Conservation (phyloP, 2,113 vertebrate species). For the Athene cunicularia region DNA sequence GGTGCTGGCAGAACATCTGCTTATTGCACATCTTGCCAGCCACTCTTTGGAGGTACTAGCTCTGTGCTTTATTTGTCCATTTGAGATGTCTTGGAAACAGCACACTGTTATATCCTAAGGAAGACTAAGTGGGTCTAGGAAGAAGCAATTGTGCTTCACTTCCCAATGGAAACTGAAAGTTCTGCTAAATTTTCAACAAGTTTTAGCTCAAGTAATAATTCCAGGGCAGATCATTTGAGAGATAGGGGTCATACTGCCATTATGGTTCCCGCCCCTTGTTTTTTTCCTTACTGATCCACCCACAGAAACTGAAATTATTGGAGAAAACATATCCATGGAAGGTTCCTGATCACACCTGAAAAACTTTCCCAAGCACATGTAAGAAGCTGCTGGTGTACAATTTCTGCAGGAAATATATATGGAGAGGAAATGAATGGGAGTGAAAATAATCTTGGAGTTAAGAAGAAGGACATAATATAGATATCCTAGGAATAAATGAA, state of each 20-base stretch:
- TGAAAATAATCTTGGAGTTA: neutral
- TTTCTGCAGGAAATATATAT: neutral
- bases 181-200: neutral
- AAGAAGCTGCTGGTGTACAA: neutral
- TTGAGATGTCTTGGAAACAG: neutral
- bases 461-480: neutral
- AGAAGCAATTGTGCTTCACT: neutral
- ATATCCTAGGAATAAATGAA: neutral
- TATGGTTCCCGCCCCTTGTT: neutral
- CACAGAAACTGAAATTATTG: neutral
- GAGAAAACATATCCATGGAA: neutral
- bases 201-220: neutral
- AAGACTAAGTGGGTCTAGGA: neutral
- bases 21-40: constrained; percentile 47
- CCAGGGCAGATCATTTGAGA: neutral
- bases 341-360: neutral
- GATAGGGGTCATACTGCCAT: neutral
- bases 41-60: neutral
- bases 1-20: constrained; percentile 48
- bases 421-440: neutral
- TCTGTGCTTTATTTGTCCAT: neutral
- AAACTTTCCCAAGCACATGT: neutral
- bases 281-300: neutral
- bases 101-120: neutral
- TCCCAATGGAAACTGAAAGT: neutral